Base-by-base conservation (phyloP, 2,797 vertebrate species). In the Macroramphosus scolopax region DNA sequence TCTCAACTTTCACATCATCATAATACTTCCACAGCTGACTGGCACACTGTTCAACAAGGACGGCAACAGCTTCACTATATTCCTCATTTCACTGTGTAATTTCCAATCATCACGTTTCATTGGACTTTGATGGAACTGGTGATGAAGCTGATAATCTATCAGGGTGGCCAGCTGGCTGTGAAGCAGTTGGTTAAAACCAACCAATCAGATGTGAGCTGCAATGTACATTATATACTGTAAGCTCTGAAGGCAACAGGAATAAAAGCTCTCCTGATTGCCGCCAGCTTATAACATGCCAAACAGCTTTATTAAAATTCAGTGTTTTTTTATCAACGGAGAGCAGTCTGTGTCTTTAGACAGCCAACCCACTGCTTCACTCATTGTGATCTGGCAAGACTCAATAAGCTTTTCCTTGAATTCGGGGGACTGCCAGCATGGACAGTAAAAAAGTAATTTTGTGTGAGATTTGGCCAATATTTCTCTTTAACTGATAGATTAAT, bases 71-170 rank as follows among this genome's bases (percentile, higher is more conserved):
- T n/a, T 59, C 22, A 54, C 28, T 36, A 14, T 57, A 22, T n/a
- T n/a, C n/a, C 59, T 63, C 34, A 65, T 53, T 54, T 25, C 9
- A 51, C 46, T 10, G 32, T 33, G 32, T 54, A 22, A 75, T 75
- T 73, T 72, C 46, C 43, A 48, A 51, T 69, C 39, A 42, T 77
- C 78, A 49, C 18, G 22, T 81, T 80, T 75, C 69, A 63, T 76
- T 48, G 49, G 53, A 52, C 26, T 64, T 75, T 76, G 69, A 77
- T 77, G 48, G 67, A 67, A 61, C 73, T 72, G 75, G 53, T 64
- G 44, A 75, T 74, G 50, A 69, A 62, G 51, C 25, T 65, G 15
- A 13, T 67, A 42, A 64, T 75, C 61, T 66, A 48, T 62, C 32
- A 47, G 14, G 3, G 15, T 5, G 36, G n/a, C 16, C 3, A 1